Conservation (phyloP, 1,140 invertebrate genomes). For the Heterodera carotae region DNA sequence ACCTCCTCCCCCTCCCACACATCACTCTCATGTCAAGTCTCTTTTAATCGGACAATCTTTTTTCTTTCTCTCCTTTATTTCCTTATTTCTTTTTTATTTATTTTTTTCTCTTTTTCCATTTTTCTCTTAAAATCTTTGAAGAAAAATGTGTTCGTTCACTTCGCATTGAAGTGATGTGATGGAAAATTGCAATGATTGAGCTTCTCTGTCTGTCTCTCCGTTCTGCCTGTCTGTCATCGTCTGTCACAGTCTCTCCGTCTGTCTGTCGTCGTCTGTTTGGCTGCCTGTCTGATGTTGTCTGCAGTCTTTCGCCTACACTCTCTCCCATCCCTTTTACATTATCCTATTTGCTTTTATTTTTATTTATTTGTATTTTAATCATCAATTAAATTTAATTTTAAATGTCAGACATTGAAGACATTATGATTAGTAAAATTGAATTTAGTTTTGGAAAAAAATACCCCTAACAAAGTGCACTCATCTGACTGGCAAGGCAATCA, state of each 20-base stretch:
- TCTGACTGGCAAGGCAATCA: too few relatives aligned
- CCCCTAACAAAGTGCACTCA: too few relatives aligned
- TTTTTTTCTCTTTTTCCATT: background rate
- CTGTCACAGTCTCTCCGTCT: background rate
- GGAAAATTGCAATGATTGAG: too few relatives aligned
- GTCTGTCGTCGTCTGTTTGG: background rate
- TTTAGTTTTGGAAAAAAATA: too few relatives aligned
- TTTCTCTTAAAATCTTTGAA: background rate
- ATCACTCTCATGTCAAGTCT: too few relatives aligned
- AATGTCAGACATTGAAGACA: too few relatives aligned
- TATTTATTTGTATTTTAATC: too few relatives aligned
- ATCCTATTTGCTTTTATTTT: too few relatives aligned
- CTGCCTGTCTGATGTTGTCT: background rate
- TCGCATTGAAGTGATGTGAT: background rate
- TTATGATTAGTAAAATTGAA: too few relatives aligned
- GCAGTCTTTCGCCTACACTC: background rate
- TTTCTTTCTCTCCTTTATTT: background rate
- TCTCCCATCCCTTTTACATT: background rate
- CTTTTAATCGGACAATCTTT: too few relatives aligned
- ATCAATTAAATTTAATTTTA: too few relatives aligned
- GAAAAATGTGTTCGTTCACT: background rate
- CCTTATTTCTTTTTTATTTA: background rate
- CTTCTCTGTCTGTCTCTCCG: background rate
- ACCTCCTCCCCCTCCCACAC: too few relatives aligned
- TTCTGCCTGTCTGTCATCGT: background rate